Evolutionary conservation across 1,140 invertebrate species (phyloP), one percentile per base, ranked within the genome.

Genomic region (Bombus balteatus): DNA sequence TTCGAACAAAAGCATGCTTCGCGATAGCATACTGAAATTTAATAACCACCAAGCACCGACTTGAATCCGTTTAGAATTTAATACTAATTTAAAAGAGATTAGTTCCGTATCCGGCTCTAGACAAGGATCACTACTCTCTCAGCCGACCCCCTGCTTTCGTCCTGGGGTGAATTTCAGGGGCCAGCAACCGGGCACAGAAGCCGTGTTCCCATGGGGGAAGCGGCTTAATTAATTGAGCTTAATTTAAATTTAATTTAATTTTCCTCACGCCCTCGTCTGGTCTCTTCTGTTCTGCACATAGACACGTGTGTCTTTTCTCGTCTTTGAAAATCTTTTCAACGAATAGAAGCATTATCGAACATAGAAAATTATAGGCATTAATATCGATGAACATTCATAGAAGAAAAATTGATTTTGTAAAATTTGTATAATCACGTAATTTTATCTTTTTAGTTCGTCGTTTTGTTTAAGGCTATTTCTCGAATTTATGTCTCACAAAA

Each of bases 231-330:
- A 93, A 94, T 94, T 92, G 91, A 93, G 91, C 92, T 92, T 93
- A 93, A 94, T 94, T 93, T 93, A 92, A 94, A 93, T 93, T 93
- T 92, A 92, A 93, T 94, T 93, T 92, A 91, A 93, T 93, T 93
- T 92, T 80, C 83, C 81, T 75, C 81, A 34, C 73, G 10, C 82
- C 41, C 65, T 43, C 41, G 47, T 74, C 66, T 37, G 5, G 3
- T 22, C 43, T 25, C 34, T 18, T 47, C 6, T 2, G 1, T 47
- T 39, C 18, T 10, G 22, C 12, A 34, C 47, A 32, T 73, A 73
- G 66, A 59, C 76, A 47, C 32, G 77, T 39, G 57, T 62, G 68
- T 80, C 83, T 84, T 47, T 79, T 80, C 39, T 39, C 53, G 34
- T 39, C 37, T 73, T 72, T 70, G 22, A 15, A 39, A 57, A 62